A percentile compares a stretch with the other conserved stretches of the same genome.
Evolutionary conservation across 35 echinoderm and acorn worm genomes (phyloP).

Genomic region (Apostichopus californicus): DNA sequence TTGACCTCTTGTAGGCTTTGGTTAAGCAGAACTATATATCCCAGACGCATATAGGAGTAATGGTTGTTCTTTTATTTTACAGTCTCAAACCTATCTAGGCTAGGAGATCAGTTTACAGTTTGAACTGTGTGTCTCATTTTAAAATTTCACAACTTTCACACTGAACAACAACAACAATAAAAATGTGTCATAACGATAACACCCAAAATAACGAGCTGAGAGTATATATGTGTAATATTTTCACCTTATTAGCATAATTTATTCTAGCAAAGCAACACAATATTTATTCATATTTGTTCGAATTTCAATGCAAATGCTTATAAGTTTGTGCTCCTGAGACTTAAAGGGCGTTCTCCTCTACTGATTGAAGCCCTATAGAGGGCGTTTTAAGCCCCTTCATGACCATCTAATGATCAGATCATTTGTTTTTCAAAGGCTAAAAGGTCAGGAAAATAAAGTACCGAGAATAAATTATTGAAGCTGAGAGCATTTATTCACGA

Average conservation of each 20-base stretch:
- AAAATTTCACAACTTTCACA: no score
- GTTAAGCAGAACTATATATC: neutral
- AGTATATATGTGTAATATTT: neutral
- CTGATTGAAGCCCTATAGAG: conserved; percentile 5
- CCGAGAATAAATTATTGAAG: conserved; percentile 28
- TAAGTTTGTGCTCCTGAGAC: neutral
- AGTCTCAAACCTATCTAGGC: no score
- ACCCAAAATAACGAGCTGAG: neutral
- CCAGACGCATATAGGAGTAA: no score
- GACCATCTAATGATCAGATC: conserved; percentile 4
- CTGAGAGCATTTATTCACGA: conserved; percentile 57
- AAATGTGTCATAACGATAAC: no score
- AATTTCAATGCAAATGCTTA: neutral
- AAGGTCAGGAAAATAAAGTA: neutral
- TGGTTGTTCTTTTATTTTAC: no score
- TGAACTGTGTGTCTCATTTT: no score
- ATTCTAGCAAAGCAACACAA: conserved; percentile 31
- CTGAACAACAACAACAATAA: no score
- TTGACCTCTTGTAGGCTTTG: neutral
- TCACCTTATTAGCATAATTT: conserved; percentile 34
- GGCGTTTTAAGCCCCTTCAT: conserved; percentile 48
- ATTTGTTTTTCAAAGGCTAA: neutral
- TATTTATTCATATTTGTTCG: conserved; percentile 40
- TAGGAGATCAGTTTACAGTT: no score
- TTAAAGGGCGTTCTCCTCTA: neutral